Base-by-base conservation (phyloP, 2,113 vertebrate species). In the Tachuris rubrigastra region DNA sequence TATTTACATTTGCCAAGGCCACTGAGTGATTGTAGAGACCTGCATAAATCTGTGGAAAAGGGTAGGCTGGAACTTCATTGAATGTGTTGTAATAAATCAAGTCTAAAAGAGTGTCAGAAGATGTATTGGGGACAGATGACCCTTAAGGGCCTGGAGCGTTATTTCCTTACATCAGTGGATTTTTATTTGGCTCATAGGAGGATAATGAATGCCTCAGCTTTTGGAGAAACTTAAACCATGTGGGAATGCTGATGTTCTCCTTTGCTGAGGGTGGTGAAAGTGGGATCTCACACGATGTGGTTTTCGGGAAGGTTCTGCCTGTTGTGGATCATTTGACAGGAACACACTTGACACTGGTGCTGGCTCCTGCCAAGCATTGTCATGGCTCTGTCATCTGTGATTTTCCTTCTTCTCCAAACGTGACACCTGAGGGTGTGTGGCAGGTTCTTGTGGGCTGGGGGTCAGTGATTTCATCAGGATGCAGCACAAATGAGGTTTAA, bases 1-100 rank as follows among this genome's bases (percentile, higher is more conserved):
- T 69, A 90, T 58, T 95, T 88, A 50, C 53, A 75, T 89, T 91
- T 92, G n/a, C 65, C 52, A 78, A 93, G 90, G 85, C 90, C 67
- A 55, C 58, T 65, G 86, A 88, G 49, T 81, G 87, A 58, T 41
- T 73, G 33, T 35, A 30, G 75, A 56, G 56, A 69, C 27, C 30
- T 80, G 6, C 9, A 8, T 20, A 23, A 74, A 85, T 72, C 81
- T 90, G 60, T 65, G 60, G 72, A 75, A 78, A 72, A 84, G 65
- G 41, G 68, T 19, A 78, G 88, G 42, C 44, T 90, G 76, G 78
- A 56, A 79, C 42, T 82, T 76, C 3, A 74, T 53, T 58, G 59
- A 41, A 49, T n/a, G 21, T 41, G n/a, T 60, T 68, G 67, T 23
- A 83, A 85, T 85, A 92, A 93, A 93, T 76, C 59, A 63, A 35